Base-by-base conservation (phyloP, 2,797 vertebrate genomes). In the Xenops minutus region DNA sequence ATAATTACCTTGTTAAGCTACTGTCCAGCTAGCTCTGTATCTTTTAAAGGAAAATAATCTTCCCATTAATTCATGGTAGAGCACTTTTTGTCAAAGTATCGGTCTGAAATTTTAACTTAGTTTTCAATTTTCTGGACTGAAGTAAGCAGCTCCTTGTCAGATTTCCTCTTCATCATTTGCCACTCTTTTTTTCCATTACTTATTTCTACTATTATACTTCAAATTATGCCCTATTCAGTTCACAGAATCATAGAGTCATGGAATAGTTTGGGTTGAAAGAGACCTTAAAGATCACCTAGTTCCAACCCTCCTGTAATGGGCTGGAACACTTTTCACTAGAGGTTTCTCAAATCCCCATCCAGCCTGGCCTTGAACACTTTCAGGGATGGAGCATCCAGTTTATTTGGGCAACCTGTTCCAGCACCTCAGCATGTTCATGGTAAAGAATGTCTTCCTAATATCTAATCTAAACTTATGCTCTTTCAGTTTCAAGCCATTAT, bases 1-100 rank as follows among this genome's bases (percentile, higher is more conserved):
- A 86, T 96, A 97, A 97, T 97, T 96, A 93, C 93, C 84, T 95
- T 96, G 91, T 95, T 96, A 96, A 96, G 66, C 80, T 92, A 84
- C 59, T 88, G 93, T 95, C 95, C 94, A 93, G 75, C 72, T 84
- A 96, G 62, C 18, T 11, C 86, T 79, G 54, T 92, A 88, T 85
- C 92, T 97, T 92, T 88, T 93, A 95, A 95, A 95, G 90, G 91
- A 96, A 96, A 97, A 95, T 58, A 94, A 83, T 78, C 81, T 62
- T 43, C 82, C 81, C 43, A 52, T 92, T 92, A 94, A 95, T 92
- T 81, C 67, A 75, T 87, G 51, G 69, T 62, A 91, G 44, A n/a
- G 49, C 52, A 75, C 34, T 67, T 48, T 59, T 90, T 54, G 61
- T 78, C 51, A 52, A 39, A 73, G 71, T 52, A 88, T 29, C 67